Percentiles rank a stretch among this genome's conserved stretches.
Evolutionary conservation across 2,113 vertebrate species (phyloP).

Genomic region (Chloroceryle aenea): DNA sequence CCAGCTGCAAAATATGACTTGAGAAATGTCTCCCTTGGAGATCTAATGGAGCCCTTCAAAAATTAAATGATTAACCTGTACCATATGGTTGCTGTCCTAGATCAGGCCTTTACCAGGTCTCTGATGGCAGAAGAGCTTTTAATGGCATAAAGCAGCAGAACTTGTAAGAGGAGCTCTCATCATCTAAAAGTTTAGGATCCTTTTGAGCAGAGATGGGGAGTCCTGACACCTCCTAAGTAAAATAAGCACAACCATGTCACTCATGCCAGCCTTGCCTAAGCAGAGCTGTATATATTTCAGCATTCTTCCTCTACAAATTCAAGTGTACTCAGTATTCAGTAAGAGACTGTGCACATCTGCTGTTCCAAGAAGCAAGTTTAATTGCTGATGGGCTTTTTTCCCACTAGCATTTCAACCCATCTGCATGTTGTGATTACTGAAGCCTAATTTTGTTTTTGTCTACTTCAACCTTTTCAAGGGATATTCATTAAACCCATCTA

Average conservation of each 20-base stretch:
- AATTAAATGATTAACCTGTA: not conserved
- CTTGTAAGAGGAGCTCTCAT: not conserved
- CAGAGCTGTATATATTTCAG: not conserved
- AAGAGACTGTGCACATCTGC: conserved; percentile 69
- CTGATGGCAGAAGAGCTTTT: not conserved
- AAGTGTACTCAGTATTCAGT: conserved; percentile 61
- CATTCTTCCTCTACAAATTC: conserved; percentile 35
- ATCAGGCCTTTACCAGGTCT: not conserved
- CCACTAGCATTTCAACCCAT: conserved; percentile 72
- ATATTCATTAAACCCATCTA: conserved; percentile 77
- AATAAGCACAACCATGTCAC: conserved; percentile 1
- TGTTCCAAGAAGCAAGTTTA: conserved; percentile 77
- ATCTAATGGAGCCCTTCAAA: not conserved
- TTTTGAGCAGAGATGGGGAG: not conserved
- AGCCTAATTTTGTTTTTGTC: conserved; percentile 70
- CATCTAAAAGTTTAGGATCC: not conserved
- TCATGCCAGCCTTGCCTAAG: not conserved
- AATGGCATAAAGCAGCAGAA: not conserved
- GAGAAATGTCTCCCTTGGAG: not conserved
- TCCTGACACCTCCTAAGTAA: not conserved
- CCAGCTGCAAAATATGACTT: not conserved
- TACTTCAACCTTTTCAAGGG: conserved; percentile 70
- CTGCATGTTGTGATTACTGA: conserved; percentile 68
- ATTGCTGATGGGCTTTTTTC: conserved; percentile 76
- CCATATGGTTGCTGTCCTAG: not conserved